Evolutionary conservation across 2,888 invertebrate genomes (phyloP).

Genomic region (Mimas tiliae): DNA sequence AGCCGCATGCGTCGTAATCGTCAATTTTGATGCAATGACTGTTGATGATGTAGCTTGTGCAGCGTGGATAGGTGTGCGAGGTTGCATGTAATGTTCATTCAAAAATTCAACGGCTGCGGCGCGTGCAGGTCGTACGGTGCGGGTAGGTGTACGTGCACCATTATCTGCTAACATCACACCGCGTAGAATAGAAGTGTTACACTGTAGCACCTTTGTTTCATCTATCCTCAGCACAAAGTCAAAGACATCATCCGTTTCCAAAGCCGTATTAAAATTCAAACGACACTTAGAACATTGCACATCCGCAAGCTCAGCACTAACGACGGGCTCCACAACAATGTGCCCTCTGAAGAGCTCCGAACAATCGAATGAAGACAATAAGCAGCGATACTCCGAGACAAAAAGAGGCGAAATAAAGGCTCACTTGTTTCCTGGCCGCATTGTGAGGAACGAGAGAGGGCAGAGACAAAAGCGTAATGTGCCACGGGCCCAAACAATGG

Average conservation of each 20-base stretch:
- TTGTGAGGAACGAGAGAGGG: constrained; percentile 85
- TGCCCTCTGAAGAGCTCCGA: constrained; percentile 84
- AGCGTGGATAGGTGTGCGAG: no score
- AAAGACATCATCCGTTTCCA: constrained; percentile 45
- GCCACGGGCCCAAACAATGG: constrained; percentile 85
- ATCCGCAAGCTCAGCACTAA: constrained; percentile 82
- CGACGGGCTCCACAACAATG: constrained; percentile 83
- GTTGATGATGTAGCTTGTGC: no score
- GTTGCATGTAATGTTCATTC: no score
- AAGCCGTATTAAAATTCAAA: constrained; percentile 75
- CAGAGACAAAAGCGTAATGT: constrained; percentile 85
- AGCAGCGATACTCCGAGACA: constrained; percentile 86
- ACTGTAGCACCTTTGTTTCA: constrained; percentile 13
- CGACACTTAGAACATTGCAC: constrained; percentile 79
- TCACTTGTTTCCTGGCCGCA: constrained; percentile 86
- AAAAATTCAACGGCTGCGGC: no score
- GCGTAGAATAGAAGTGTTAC: background rate
- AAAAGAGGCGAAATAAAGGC: constrained; percentile 86
- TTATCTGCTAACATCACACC: background rate
- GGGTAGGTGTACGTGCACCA: no score
- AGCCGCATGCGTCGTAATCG: no score
- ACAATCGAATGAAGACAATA: constrained; percentile 86
- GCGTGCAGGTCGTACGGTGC: no score
- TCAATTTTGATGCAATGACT: no score
- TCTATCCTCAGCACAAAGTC: constrained; percentile 20